These are phyloP conservation scores for Nomada hirtipes DNA, from an alignment of 2,888 invertebrate genomes.

Conservation along the genomic window DNA sequence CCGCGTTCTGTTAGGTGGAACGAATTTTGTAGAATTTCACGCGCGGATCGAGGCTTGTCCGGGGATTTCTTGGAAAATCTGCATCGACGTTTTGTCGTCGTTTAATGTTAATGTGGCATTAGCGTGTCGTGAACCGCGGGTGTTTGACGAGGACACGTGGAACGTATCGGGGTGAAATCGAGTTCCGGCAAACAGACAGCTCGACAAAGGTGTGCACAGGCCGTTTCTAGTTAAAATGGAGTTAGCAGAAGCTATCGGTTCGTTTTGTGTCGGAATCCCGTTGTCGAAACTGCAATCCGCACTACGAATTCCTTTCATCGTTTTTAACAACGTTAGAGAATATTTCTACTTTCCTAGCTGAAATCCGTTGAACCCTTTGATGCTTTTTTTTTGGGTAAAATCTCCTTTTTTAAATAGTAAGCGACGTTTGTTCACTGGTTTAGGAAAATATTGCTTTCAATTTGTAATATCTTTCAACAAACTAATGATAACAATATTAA, in stretches of 20 bases:
- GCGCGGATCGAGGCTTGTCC: no score
- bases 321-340: background rate
- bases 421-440: no score
- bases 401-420: background rate
- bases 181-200: slow-evolving; percentile 7
- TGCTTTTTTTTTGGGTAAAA: background rate
- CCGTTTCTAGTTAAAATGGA: slow-evolving; percentile 1
- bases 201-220: slow-evolving; percentile 14
- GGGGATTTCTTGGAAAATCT: no score
- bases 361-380: background rate
- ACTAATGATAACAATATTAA: no score
- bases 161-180: slow-evolving; percentile 14
- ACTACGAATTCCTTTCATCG: background rate
- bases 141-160: background rate
- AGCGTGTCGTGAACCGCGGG: background rate
- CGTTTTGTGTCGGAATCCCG: background rate
- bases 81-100: no score
- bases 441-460: no score
- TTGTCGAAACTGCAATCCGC: slow-evolving; percentile 4
- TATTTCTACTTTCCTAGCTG: background rate
- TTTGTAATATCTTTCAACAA: no score
- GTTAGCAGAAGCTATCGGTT: background rate
- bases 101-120: background rate
- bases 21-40: background rate
- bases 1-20: background rate